phyloP scores from a whole-genome alignment of 2,113 vertebrate species.

The Colius striatus region DNA sequence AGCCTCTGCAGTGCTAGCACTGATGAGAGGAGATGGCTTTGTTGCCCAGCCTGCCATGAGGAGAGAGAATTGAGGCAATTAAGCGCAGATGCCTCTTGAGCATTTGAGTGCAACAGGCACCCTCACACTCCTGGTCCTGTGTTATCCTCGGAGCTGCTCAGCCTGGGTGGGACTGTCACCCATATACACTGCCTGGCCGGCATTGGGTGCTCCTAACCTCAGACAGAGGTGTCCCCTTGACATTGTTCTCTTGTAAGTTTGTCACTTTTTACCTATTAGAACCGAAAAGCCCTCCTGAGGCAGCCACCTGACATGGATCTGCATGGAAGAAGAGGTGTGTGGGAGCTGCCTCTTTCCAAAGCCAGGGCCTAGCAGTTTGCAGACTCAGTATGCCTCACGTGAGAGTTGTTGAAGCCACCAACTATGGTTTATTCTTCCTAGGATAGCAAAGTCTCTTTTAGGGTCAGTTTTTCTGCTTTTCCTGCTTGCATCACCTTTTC shows the following conservation, averaged over 20 bases:
- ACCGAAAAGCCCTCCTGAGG: not conserved
- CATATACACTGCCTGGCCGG: not conserved
- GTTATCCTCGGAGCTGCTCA: not conserved
- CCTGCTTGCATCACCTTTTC: not conserved
- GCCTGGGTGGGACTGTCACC: not conserved
- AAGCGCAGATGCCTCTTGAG: not conserved
- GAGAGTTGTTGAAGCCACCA: not conserved
- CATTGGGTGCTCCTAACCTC: not conserved
- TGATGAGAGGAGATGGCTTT: not conserved
- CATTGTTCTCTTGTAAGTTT: not conserved
- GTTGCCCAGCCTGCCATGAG: fast-evolving
- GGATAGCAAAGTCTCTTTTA: not conserved
- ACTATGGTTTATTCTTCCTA: not conserved
- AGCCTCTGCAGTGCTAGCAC: not conserved
- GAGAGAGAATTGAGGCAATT: not conserved
- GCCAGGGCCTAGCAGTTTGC: not conserved
- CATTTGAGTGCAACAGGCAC: not conserved
- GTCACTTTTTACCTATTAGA: not conserved
- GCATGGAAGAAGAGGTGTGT: not conserved
- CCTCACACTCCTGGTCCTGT: not conserved
- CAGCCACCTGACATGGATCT: fast-evolving
- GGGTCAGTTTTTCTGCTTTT: not conserved
- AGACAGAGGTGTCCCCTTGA: not conserved
- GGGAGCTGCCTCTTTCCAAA: not conserved
- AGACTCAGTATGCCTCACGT: not conserved